Base-by-base conservation (phyloP, 2,113 vertebrate genomes). In the Malurus alboscapulatus region DNA sequence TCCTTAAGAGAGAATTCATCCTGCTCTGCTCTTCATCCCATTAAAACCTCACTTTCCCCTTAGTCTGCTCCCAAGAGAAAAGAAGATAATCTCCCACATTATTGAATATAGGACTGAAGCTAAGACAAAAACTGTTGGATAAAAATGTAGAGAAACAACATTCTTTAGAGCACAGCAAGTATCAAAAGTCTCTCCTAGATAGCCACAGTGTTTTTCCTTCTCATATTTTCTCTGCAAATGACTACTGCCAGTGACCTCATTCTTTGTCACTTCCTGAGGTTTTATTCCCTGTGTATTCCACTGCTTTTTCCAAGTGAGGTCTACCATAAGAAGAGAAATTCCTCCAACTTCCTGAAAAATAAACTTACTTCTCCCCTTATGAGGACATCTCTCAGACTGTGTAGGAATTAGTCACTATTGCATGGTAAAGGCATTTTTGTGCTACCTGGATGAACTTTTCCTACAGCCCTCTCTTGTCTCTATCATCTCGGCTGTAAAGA, bases 21-120 rank as follows among this genome's bases (percentile, higher is more conserved):
- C 17, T 48, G 20, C 26, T 12, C 2, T n/a, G 54, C 0, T 2
- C 36, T 29, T 24, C 14, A 40, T 44, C 26, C 36, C 24, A 10
- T 4, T 57, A 58, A 84, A 47, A 25, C 65, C 9, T 51, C 40
- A n/a, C 20, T 5, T 61, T 76, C 20, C 7, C 7, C 15, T 92
- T 32, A 50, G 10, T 55, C 17, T 80, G 24, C 17, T 61, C 36
- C 19, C 15, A 69, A 76, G 18, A 68, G 21, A 73, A 85, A 47
- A 25, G 20, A 79, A 68, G 10, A 32, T 8, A 32, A 7, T 68
- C 3, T 59, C 26, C 17, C 11, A 17, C 1, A 8, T 24, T 80
- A 44, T 14, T 51, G 12, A n/a, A 58, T 73, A 54, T 13, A 59
- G 9, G 38, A 51, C 26, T 51, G 26, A 68, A 36, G 65, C 14